Base-by-base conservation (phyloP, 2,113 vertebrate genomes). In the Paramormyrops kingsleyae region DNA sequence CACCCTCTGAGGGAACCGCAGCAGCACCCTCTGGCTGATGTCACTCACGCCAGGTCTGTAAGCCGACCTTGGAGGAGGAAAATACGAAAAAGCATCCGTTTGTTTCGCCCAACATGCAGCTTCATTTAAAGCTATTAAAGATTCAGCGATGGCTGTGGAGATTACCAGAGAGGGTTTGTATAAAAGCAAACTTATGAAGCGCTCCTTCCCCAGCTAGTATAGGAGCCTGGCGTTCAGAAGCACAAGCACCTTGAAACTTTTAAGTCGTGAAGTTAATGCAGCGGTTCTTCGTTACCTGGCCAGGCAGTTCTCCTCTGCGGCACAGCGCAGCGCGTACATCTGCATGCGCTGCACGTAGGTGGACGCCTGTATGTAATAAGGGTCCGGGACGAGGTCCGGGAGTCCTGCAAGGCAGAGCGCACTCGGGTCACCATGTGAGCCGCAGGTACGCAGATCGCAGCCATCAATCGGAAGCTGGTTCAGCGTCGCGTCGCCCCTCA, bases 261-360 rank as follows among this genome's bases (percentile, higher is more conserved):
- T 27, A 66, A 53, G 52, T 56, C 8, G 3, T 42, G 19, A 42
- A 13, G 27, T 80, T 39, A 39, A 83, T 6, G 2, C 31, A 42
- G 39, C 17, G 39, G 77, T 70, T 31, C 50, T 49, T 12, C 42
- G 24, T 92, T 93, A 97, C 97, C 97, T 96, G 90, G 97, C 94
- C 31, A 97, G 94, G 90, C 97, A 97, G 92, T 96, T 97, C 91
- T 97, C 97, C 91, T 97, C 97, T 0, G 97, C 96, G 0, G 97
- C 97, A 90, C 97, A 97, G 66, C 96, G 94, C 42, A 97, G 95
- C 4, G 96, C 95, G 3, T 96, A 97, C 95, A 97, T 95, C 93
- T 97, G 96, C 92, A 95, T 93, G 83, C 96, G 95, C 90, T 97
- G 96, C 77, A 97, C 89, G 56, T 97, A 97, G 13, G 96, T 94